Conservation (phyloP, 2,113 vertebrate genomes). For the Dasyprocta punctata region DNA sequence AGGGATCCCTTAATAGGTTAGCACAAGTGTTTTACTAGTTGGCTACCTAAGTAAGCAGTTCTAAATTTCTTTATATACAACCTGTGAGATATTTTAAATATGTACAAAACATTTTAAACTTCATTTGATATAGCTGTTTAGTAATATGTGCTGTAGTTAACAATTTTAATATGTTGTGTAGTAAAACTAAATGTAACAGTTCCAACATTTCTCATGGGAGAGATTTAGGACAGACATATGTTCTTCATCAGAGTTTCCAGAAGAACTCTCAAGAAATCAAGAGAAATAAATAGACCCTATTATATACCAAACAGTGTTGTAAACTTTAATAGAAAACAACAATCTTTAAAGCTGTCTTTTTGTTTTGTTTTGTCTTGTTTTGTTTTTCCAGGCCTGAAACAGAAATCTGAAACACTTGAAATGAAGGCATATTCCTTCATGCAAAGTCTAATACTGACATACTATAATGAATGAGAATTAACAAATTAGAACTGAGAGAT, state of each 20-base stretch:
- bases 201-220: slow-evolving; percentile 84
- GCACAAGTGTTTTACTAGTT: slow-evolving; percentile 33
- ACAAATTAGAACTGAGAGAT: neutral
- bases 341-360: slow-evolving; percentile 59
- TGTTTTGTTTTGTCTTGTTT: slow-evolving; percentile 54
- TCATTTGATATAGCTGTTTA: slow-evolving; percentile 81
- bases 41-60: slow-evolving; percentile 21
- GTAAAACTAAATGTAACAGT: slow-evolving; percentile 85
- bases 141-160: slow-evolving; percentile 78
- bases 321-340: slow-evolving; percentile 76
- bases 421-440: slow-evolving; percentile 30
- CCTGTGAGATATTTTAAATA: slow-evolving; percentile 67
- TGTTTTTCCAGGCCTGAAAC: slow-evolving; percentile 65
- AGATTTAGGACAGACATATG: slow-evolving; percentile 85
- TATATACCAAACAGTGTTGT: slow-evolving; percentile 66
- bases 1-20: slow-evolving; percentile 14
- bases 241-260: slow-evolving; percentile 85
- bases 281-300: slow-evolving; percentile 69
- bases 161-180: slow-evolving; percentile 80
- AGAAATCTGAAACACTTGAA: slow-evolving; percentile 40
- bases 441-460: neutral
- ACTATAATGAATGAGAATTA: neutral
- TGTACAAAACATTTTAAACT: slow-evolving; percentile 67
- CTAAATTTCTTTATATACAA: slow-evolving; percentile 55
- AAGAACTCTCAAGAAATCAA: slow-evolving; percentile 82